Base-by-base conservation (phyloP, 2,113 vertebrate species). In the Psammodynastes pulverulentus region DNA sequence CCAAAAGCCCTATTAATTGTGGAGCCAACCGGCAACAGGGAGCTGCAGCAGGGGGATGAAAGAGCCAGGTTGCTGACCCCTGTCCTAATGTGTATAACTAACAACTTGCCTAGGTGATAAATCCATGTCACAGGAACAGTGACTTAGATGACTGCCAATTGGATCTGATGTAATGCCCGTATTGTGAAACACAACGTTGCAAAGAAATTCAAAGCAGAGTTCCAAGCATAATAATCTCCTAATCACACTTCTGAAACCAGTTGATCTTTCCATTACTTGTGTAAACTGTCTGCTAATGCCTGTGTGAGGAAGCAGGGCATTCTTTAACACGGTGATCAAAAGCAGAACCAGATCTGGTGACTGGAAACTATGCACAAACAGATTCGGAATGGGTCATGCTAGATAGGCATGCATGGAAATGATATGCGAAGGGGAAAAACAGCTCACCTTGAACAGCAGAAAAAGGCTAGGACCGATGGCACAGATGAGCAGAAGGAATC, bases 371-470 rank as follows among this genome's bases (percentile, higher is more conserved):
- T 54, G 84, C 67, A 45, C 86, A 58, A 45, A 49, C 12, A 48
- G 67, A 84, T 26, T 84, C 86, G 48, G 62, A 84, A 48, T 23
- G 19, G 29, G 21, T 26, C 19, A 54, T 34, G 26, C 19, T 5
- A 5, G 17, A 23, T 3, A 51, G 51, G 39, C 52, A 3, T 13
- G 26, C 19, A 9, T 15, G 49, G 52, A 92, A 49, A 89, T 26
- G n/a, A 26, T 46, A 54, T 0, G 12, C 4, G 23, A 62, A 24
- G 4, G 45, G 62, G 43, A 87, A 49, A 21, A 26, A 52, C 24
- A 53, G n/a, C 96, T 92, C 90, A 97, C 97, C 96, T 96, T 95
- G 90, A 97, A 97, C 5, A 97, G 94, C 43, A 97, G 95, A 67
- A 97, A 92, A 0, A 96, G 95, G 24, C 97, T 96, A 0, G 97